A percentile compares a stretch with the other conserved stretches of the same genome.
phyloP scores from a whole-genome alignment of 2,113 vertebrate species.

The Ondatra zibethicus region DNA sequence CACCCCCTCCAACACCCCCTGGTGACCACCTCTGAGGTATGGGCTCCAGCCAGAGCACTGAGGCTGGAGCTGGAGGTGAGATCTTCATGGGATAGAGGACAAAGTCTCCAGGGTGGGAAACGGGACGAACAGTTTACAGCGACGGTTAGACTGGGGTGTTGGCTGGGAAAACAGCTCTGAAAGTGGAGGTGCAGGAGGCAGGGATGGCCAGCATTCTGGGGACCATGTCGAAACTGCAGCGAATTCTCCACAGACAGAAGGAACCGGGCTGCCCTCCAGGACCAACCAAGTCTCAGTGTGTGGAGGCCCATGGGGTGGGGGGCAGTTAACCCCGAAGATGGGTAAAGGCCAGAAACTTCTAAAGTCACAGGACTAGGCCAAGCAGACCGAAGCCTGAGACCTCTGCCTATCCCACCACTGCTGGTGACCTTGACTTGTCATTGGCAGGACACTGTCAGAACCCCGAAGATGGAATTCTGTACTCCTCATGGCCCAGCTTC shows the following conservation, averaged over 20 bases:
- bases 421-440: not conserved
- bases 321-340: not conserved
- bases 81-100: fast-evolving
- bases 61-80: not conserved
- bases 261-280: not conserved
- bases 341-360: fast-evolving
- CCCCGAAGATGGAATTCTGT: no score
- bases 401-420: fast-evolving
- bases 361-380: not conserved
- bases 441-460: not conserved
- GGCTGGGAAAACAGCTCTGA: not conserved
- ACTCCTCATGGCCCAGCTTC: not conserved
- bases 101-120: not conserved
- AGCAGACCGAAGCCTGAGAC: not conserved
- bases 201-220: not conserved
- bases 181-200: fast-evolving
- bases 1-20: no score
- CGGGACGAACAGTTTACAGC: fast-evolving
- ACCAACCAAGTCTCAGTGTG: fast-evolving
- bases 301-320: not conserved
- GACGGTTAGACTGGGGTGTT: fast-evolving
- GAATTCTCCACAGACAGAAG: not conserved
- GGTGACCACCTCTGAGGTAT: not conserved
- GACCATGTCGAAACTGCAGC: no score
- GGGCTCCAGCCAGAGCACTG: not conserved